Base-by-base conservation (phyloP, 2,797 vertebrate species). In the Ambastaia sidthimunki region DNA sequence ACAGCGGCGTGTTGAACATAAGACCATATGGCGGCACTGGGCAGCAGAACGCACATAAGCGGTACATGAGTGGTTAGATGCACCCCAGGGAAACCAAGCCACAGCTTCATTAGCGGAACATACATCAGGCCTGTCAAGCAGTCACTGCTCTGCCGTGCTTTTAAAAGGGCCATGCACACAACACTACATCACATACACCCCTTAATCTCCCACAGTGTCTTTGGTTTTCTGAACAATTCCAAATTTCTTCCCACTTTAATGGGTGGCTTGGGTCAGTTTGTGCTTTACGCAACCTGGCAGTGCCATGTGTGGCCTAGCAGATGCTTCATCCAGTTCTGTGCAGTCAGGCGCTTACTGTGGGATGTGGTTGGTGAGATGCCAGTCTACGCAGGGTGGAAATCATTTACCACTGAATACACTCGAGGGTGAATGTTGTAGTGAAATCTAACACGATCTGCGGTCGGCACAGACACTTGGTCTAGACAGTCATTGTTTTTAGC, bases 61-160 rank as follows among this genome's bases (percentile, higher is more conserved):
- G 75, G 79, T 73, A 72, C 68, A 60, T 63, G 75, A 82, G 55
- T 54, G 68, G 74, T 78, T 85, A 73, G 63, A 67, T 60, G 55
- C 15, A 66, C 80, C 67, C 74, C 16, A 34, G 83, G 79, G 85
- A 86, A 44, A 75, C 13, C 73, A 70, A 83, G 71, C 79, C 79
- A 80, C 81, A 80, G 71, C 57, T 80, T 85, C 60, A 83, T 72
- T 76, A 83, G 70, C 55, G 44, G 54, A 71, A 31, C 71, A 80
- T 31, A 74, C 62, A 84, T 81, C 78, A 76, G 75, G 44, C n/a
- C 31, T 16, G 31, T 59, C 48, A 31, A 37, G 41, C 25, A 18
- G 18, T 10, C 41, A 7, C 41, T 44, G 9, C 41, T 44, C 41
- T 44, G 41, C 41, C 2, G 41, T 10, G 41, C 41, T 10, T 44